Percentiles rank a stretch among this genome's conserved stretches.
Conservation (phyloP, 2,888 invertebrate genomes). For the Drosophila anceps region DNA sequence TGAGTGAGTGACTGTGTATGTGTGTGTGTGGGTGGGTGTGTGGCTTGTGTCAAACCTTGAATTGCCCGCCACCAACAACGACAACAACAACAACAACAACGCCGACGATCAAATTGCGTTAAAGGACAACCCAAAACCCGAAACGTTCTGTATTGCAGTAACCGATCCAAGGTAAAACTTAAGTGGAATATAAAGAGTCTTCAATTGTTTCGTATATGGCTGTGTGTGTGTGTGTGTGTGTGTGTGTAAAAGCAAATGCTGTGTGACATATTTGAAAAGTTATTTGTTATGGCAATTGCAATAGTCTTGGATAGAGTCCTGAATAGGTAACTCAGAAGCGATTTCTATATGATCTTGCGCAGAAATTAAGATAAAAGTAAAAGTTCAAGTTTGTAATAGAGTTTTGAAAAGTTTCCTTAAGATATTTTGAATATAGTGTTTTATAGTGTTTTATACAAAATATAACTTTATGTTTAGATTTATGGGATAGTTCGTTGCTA, state of each 20-base stretch:
- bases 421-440: no score
- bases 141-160: slow-evolving; percentile 16
- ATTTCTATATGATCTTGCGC: no score
- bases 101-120: slow-evolving; percentile 12
- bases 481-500: no score
- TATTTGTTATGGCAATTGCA: background rate
- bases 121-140: slow-evolving; percentile 23
- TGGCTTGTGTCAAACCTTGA: slow-evolving; percentile 73
- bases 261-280: background rate
- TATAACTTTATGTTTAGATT: no score
- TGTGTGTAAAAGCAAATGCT: slow-evolving; percentile 21
- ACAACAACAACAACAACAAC: slow-evolving; percentile 18
- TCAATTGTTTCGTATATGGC: slow-evolving; percentile 7
- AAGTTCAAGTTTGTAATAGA: no score
- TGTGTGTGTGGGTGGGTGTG: slow-evolving; percentile 21
- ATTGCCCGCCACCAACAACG: slow-evolving; percentile 74
- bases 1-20: background rate
- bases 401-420: no score
- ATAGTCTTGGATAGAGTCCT: no score
- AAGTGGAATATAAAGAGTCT: slow-evolving; percentile 34
- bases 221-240: slow-evolving; percentile 1
- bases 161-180: slow-evolving; percentile 26
- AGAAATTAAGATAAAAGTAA: no score
- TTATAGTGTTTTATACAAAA: no score
- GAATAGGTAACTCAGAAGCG: no score